Evolutionary conservation across 2,797 vertebrate species (phyloP).

Genomic region (Sarcoramphus papa): DNA sequence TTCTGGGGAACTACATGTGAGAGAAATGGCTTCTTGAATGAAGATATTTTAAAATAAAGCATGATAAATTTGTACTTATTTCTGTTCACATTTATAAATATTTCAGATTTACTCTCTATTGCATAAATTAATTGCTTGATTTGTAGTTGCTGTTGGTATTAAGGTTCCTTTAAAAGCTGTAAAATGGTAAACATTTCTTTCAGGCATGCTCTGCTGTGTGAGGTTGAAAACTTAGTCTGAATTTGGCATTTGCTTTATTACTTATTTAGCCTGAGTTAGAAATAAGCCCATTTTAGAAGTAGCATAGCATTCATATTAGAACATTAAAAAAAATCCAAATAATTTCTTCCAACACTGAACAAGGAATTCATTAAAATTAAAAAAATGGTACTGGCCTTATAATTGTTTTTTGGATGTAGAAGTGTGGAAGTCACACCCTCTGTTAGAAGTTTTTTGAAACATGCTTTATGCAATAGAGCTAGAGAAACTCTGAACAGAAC

Average conservation of each 20-base stretch:
- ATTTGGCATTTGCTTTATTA: neutral
- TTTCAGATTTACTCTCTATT: neutral
- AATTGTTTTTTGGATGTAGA: neutral
- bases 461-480: neutral
- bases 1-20: neutral
- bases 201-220: neutral
- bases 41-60: neutral
- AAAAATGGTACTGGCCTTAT: neutral
- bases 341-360: neutral
- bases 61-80: neutral
- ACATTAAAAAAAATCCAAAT: neutral
- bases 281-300: neutral
- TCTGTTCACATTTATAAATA: neutral
- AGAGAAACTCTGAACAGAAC: neutral
- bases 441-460: neutral
- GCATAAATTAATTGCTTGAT: neutral
- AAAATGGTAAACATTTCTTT: neutral
- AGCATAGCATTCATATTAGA: neutral
- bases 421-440: neutral
- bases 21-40: neutral
- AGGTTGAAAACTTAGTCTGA: neutral
- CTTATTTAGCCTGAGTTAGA: neutral
- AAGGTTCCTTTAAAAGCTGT: neutral
- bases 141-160: neutral
- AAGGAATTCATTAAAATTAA: neutral